Conservation (phyloP, 2,113 vertebrate genomes). For the Cavia porcellus region DNA sequence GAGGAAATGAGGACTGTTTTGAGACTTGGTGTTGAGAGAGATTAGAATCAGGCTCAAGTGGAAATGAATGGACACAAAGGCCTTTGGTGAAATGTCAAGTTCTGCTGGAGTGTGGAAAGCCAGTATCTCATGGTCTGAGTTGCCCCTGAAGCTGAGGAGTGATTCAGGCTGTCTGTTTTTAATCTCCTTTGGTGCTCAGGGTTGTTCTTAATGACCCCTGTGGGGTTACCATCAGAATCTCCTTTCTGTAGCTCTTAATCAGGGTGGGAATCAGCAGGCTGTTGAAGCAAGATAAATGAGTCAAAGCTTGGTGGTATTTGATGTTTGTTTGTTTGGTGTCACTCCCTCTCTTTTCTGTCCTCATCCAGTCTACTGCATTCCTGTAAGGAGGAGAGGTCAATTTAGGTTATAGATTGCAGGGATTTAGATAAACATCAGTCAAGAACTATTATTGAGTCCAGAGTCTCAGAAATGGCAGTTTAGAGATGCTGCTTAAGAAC, state of each 20-base stretch:
- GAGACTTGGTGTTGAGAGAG: neutral
- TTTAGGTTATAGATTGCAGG: neutral
- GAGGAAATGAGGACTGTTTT: neutral
- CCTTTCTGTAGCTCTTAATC: neutral
- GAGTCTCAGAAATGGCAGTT: neutral
- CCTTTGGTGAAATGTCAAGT: conserved; percentile 17
- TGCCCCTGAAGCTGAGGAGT: neutral
- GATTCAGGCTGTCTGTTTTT: neutral
- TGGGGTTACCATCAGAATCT: neutral
- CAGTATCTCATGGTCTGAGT: neutral
- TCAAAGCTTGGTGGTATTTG: neutral
- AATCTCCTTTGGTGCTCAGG: neutral
- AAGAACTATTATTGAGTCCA: neutral
- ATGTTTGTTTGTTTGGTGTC: neutral
- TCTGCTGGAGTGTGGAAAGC: neutral
- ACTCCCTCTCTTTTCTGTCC: neutral
- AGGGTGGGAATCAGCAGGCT: neutral
- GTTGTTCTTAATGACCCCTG: neutral
- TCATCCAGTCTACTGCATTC: neutral
- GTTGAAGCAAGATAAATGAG: conserved; percentile 9
- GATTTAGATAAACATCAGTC: conserved; percentile 53
- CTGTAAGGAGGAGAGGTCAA: conserved; percentile 53
- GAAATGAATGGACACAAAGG: neutral
- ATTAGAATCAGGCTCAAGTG: neutral
- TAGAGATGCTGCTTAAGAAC: neutral